phyloP scores from a whole-genome alignment of 2,113 vertebrate species.

The Sclerurus mexicanus region DNA sequence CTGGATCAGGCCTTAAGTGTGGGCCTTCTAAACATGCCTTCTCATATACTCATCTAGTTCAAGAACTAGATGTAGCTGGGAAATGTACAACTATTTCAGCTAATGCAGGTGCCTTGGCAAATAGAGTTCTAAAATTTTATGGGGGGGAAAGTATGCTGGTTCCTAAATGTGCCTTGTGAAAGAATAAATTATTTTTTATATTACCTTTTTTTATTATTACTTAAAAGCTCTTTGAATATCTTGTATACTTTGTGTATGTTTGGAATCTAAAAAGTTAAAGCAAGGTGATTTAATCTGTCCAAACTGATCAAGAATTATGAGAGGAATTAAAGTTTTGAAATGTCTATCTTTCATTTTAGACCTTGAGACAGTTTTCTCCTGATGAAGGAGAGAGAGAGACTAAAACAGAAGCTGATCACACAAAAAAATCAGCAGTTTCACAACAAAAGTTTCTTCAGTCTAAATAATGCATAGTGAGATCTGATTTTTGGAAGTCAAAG shows the following conservation, averaged over 20 bases:
- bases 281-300: background rate
- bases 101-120: background rate
- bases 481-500: background rate
- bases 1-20: background rate
- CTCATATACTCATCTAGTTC: background rate
- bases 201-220: background rate
- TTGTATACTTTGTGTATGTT: background rate
- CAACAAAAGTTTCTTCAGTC: background rate
- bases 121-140: background rate
- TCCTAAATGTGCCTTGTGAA: background rate
- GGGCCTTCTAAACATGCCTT: background rate
- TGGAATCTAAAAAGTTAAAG: background rate
- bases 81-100: rapidly evolving
- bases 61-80: background rate
- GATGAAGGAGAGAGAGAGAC: background rate
- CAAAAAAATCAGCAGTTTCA: background rate
- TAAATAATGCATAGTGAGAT: background rate
- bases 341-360: background rate
- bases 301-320: background rate
- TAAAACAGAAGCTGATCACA: background rate
- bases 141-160: background rate
- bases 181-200: background rate
- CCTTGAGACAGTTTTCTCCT: background rate
- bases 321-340: background rate
- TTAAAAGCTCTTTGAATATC: background rate